Evolutionary conservation across 2,113 vertebrate genomes (phyloP), one percentile per base, ranked within the genome.

Genomic region (Scalopus aquaticus): DNA sequence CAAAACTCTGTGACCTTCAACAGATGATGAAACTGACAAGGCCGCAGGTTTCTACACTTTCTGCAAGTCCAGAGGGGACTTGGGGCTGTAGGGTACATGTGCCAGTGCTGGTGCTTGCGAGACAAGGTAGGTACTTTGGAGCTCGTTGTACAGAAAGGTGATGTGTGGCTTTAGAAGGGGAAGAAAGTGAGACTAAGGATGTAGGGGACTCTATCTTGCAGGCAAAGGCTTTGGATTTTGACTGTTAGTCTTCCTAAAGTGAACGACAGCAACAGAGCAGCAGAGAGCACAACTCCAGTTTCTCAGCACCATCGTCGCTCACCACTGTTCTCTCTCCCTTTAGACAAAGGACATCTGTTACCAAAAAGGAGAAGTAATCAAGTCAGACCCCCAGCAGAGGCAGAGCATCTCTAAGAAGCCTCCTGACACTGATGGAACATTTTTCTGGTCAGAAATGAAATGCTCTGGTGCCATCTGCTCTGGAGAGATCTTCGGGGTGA

Each of bases 321-420:
- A 17, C 9, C 77, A 9, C 30, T 88, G 72, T 91, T 28, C 62
- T 94, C 49, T 95, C 62, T 94, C 46, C 74, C 87, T 93, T 76
- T 76, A 98, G 95, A 56, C 13, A 7, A 39, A 97, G 96, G 46
- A 3, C 46, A 11, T 0, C 51, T 37, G 15, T 20, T 39, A 22
- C 9, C 67, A 72, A 92, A 94, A 96, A 89, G 77, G 76, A 70
- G 13, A 93, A 96, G 11, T 92, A 93, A 90, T 54, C 44, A 78
- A 64, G 26, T 58, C 46, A 83, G 79, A 42, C 1, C 26, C 74
- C 60, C 30, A 58, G 3, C 74, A 77, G 86, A 92, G 35, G 9
- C 35, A 72, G n/a, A 54, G 49, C 46, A 69, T 77, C 60, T 46
- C 60, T 90, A 32, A 30, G 49, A 76, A 67, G 62, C 67, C 73